Base-by-base conservation (phyloP, 2,888 invertebrate species). In the Tridacna gigas region DNA sequence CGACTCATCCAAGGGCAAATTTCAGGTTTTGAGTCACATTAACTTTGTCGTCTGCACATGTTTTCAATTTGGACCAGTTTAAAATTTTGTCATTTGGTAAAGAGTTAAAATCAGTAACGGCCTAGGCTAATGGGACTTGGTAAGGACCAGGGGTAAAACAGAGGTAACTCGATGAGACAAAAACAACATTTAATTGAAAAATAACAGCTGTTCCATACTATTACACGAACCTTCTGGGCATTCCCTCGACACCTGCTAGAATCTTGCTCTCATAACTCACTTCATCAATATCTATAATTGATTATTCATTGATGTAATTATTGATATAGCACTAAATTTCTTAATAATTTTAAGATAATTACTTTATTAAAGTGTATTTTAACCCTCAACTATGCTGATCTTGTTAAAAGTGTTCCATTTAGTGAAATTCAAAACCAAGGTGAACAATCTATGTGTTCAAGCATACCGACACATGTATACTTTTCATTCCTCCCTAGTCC, bases 111-210 rank as follows among this genome's bases (percentile, higher is more conserved):
- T 7, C 37, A 37, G 37, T 37, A 7, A 7, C 2, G 37, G 37
- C 7, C 37, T 37, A 37, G 37, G 37, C 7, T 37, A 4, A 2
- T 37, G 3, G 37, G 37, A 7, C 37, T 37, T 37, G 3, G 37
- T 37, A 4, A 4, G 37, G 37, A 37, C 37, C 37, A 37, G 7
- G 37, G 37, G 7, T 37, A 37, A 37, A 2, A 37, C 2, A 37
- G 37, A 37, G 7, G 37, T 37, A 37, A 37, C 3, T 37, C 37
- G 11, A 18, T 66, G 26, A 76, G 86, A 89, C 89, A 89, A 91
- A 91, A 92, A 92, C 92, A 92, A 92, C 92, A 92, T 92, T 92
- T 92, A 92, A 91, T 92, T 89, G 51, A 71, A 91, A 90, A 91
- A 90, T 88, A 92, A 89, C 90, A 91, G 89, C 88, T 89, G 90